Base-by-base conservation (phyloP, 2,113 vertebrate species). In the Reinhardtius hippoglossoides region DNA sequence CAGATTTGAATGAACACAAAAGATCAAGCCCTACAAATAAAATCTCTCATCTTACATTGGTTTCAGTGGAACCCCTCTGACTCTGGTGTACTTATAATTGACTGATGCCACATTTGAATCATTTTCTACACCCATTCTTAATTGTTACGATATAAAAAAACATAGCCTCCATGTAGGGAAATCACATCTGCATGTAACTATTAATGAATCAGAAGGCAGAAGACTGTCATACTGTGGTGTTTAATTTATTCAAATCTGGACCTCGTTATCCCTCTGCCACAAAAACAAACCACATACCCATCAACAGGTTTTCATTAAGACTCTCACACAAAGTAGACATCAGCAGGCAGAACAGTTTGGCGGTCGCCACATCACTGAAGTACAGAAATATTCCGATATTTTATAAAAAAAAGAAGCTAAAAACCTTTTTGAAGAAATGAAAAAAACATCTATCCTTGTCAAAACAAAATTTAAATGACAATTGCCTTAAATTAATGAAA, bases 201-300 rank as follows among this genome's bases (percentile, higher is more conserved):
- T 26, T 2, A 46, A 74, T 67, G 10, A 77, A 37, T 46, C 24
- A 78, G 26, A 21, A 52, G 56, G 13, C 10, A 2, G 1, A 42
- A 59, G 13, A 56, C 54, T 57, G 1, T 76, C 63, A 74, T 78
- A 74, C 52, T 74, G 74, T 64, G 67, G 73, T 84, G 58, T 83
- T 90, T 78, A 52, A 81, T 88, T 82, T 88, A 90, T 87, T 92
- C 61, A 91, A 88, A 88, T 82, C 85, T 78, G 83, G 87, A 92
- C 83, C 82, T 92, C 74, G 83, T 84, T 89, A 88, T 88, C 85
- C 85, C 74, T 74, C 65, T n/a, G 60, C 71, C 63, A 82, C 67
- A 63, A 20, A 64, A 60, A 66, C 72, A 70, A 61, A 73, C 4
- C 37, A 74, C 64, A 78, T 85, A 59, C 12, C 63, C 72, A 87